Evolutionary conservation across 2,888 invertebrate species (phyloP).

Genomic region (Oligia fasciuncula): DNA sequence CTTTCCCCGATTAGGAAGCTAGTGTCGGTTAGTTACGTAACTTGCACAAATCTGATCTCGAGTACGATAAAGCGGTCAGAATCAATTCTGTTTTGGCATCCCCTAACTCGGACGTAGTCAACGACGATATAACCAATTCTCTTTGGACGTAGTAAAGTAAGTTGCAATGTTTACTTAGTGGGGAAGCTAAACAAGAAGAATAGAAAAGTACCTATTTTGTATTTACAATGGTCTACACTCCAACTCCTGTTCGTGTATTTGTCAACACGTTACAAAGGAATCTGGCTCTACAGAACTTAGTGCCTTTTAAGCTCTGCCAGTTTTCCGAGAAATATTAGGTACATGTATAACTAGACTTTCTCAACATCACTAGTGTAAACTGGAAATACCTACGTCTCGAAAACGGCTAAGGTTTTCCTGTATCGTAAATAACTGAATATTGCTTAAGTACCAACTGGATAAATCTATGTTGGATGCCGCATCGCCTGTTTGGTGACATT

Average conservation of each 20-base stretch:
- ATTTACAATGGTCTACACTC: too few relatives aligned
- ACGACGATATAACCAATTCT: too few relatives aligned
- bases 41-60: not conserved
- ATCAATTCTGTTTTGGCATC: constrained; percentile 17
- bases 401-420: constrained; percentile 5
- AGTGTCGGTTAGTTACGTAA: constrained; percentile 30
- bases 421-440: constrained; percentile 1
- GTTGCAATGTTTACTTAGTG: not conserved
- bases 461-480: not conserved
- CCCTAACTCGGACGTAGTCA: not conserved
- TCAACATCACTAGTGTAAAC: constrained; percentile 4
- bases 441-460: constrained; percentile 1
- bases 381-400: constrained; percentile 1
- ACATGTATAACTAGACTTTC: constrained; percentile 26
- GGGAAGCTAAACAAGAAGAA: not conserved
- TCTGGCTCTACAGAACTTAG: not conserved
- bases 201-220: too few relatives aligned
- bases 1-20: constrained; percentile 28
- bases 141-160: not conserved
- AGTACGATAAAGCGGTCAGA: constrained; percentile 4
- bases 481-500: constrained; percentile 29
- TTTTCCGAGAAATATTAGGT: constrained; percentile 2
- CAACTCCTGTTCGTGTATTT: not conserved
- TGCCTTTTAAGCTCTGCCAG: not conserved
- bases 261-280: not conserved